phyloP scores from a whole-genome alignment of 2,113 vertebrate genomes.

The Oriolus oriolus region DNA sequence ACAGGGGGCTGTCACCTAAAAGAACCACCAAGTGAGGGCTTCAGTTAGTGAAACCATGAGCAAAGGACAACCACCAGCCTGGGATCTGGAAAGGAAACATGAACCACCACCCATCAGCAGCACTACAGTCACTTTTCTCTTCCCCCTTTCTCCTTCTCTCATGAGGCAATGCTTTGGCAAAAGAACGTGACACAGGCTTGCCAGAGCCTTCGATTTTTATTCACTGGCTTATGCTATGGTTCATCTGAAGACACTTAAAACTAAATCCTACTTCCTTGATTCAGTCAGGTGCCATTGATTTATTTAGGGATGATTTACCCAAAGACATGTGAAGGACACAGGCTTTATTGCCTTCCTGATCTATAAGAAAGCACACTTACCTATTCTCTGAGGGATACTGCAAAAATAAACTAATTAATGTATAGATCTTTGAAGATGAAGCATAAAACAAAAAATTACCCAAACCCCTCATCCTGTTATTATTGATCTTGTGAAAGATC shows the following conservation, averaged over 20 bases:
- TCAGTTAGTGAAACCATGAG: neutral
- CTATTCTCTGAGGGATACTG: neutral
- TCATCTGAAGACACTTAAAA: neutral
- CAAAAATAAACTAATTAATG: neutral
- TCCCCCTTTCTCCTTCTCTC: neutral
- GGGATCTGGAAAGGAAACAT: neutral
- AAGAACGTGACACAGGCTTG: neutral
- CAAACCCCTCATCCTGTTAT: neutral
- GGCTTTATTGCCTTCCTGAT: neutral
- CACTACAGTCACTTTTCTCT: neutral
- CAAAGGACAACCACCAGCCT: neutral
- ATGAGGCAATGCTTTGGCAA: neutral
- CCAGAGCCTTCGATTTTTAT: neutral
- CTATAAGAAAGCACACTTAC: neutral
- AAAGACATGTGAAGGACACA: conserved; percentile 7
- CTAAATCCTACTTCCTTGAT: neutral
- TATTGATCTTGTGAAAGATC: conserved; percentile 9
- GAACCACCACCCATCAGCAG: neutral
- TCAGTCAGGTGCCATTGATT: neutral
- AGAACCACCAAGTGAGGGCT: neutral
- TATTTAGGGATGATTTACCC: neutral
- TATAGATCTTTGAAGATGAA: neutral
- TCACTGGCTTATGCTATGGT: neutral
- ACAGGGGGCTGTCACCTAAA: neutral
- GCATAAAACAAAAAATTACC: neutral